phyloP scores from a whole-genome alignment of 2,797 vertebrate genomes.

The Allobates femoralis region DNA sequence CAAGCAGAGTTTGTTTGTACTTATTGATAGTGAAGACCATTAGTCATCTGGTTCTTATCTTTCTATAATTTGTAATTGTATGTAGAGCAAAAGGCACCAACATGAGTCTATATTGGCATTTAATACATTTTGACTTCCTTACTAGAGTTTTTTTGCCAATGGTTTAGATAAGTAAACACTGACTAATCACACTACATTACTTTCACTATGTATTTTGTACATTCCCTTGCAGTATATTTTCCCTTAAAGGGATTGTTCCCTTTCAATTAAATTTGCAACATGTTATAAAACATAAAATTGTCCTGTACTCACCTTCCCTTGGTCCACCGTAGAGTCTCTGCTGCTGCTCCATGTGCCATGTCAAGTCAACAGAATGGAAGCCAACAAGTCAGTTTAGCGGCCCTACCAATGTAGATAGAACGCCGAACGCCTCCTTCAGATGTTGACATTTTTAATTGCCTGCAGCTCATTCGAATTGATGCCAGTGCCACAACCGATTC shows the following conservation, averaged over 20 bases:
- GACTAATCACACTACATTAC: slow-evolving; percentile 26
- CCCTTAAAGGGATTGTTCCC: slow-evolving; percentile 24
- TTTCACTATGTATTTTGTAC: slow-evolving; percentile 22
- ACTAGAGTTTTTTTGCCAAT: slow-evolving; percentile 4
- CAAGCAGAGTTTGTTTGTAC: neutral
- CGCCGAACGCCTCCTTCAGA: too few relatives aligned
- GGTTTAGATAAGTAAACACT: slow-evolving; percentile 35
- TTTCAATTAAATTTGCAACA: too few relatives aligned
- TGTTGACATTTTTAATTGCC: too few relatives aligned
- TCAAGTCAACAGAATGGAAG: too few relatives aligned
- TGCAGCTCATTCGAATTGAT: too few relatives aligned
- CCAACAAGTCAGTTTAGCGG: too few relatives aligned
- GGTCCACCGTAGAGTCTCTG: too few relatives aligned
- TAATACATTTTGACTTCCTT: neutral
- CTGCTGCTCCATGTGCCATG: too few relatives aligned
- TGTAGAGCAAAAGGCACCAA: neutral
- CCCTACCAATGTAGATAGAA: too few relatives aligned
- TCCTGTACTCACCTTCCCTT: too few relatives aligned
- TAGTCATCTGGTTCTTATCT: neutral
- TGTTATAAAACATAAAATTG: too few relatives aligned
- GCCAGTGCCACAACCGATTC: too few relatives aligned
- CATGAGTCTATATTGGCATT: slow-evolving; percentile 22
- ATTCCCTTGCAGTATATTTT: slow-evolving; percentile 4
- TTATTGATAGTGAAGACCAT: neutral
- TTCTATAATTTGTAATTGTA: neutral